These are phyloP conservation scores for Tilapia sparmanii DNA, from an alignment of 2,113 vertebrate genomes.

Conservation along the genomic window DNA sequence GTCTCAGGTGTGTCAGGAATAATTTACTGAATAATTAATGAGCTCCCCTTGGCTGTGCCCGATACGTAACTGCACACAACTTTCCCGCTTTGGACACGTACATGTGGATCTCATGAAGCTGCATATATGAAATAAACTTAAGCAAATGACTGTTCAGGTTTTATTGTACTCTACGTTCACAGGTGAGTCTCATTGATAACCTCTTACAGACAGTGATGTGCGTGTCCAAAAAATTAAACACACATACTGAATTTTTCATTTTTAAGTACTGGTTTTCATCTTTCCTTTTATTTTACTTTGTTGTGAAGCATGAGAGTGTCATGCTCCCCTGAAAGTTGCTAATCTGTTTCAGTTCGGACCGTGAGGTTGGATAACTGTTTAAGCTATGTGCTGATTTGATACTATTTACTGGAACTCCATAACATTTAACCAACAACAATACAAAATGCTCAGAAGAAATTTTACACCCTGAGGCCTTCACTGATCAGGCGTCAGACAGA, in stretches of 20 bases:
- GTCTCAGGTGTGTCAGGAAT: neutral
- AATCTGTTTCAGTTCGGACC: neutral
- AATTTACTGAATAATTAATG: neutral
- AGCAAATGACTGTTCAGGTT: neutral
- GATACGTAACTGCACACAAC: neutral
- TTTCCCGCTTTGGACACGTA: neutral
- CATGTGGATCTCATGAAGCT: neutral
- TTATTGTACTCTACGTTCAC: neutral
- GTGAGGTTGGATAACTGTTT: neutral
- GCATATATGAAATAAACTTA: neutral
- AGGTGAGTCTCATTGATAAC: neutral
- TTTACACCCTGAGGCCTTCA: neutral
- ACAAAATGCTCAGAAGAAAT: neutral
- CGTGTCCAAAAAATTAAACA: neutral
- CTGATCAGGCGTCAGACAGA: neutral
- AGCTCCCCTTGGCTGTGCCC: neutral
- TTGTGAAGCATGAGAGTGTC: neutral
- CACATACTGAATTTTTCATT: neutral
- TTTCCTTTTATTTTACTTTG: neutral
- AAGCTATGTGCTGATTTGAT: neutral
- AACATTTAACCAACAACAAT: neutral
- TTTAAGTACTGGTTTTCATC: neutral
- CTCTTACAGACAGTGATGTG: neutral
- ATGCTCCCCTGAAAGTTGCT: neutral
- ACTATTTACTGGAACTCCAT: neutral